A percentile compares a stretch with the other conserved stretches of the same genome.
These are phyloP conservation scores for Subanguina moxae DNA, from an alignment of 1,140 invertebrate species.

Conservation along the genomic window DNA sequence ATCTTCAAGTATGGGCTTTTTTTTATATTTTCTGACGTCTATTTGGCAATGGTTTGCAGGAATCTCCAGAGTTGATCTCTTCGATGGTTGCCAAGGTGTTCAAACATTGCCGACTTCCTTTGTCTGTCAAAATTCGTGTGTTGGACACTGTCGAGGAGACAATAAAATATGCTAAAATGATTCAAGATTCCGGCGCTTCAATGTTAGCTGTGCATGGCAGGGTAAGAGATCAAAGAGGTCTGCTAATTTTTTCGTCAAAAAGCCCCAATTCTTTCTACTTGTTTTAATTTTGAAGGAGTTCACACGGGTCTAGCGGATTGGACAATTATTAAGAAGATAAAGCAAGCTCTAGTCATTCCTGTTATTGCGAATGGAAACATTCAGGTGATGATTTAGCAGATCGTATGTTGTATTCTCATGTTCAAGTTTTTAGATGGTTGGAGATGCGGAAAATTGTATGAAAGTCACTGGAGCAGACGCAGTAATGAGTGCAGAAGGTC, in stretches of 20 bases:
- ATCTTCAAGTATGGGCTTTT: constrained; percentile 72
- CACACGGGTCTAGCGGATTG: constrained; percentile 89
- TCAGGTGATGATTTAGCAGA: constrained; percentile 67
- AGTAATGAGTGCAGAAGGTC: constrained; percentile 75
- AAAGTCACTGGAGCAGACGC: constrained; percentile 79
- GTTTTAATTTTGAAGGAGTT: too few species aligned
- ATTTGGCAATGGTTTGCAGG: constrained; percentile 30
- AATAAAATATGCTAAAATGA: constrained; percentile 83
- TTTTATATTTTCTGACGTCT: not conserved
- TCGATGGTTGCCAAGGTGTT: constrained; percentile 64
- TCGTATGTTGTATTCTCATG: not conserved
- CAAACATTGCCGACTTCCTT: constrained; percentile 70
- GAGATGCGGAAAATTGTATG: constrained; percentile 81
- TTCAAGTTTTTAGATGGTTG: constrained; percentile 61
- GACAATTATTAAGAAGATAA: constrained; percentile 84
- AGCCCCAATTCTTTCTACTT: too few species aligned
- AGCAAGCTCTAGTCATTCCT: constrained; percentile 80
- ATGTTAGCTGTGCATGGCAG: constrained; percentile 90
- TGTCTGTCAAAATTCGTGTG: constrained; percentile 91
- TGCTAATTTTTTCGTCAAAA: too few species aligned
- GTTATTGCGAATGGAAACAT: constrained; percentile 98
- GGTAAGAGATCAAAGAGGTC: constrained; percentile 81
- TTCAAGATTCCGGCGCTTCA: constrained; percentile 82
- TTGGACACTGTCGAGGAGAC: constrained; percentile 83
- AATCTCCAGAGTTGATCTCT: constrained; percentile 52